Evolutionary conservation across 2,113 vertebrate genomes (phyloP).

Genomic region (Agapornis roseicollis): DNA sequence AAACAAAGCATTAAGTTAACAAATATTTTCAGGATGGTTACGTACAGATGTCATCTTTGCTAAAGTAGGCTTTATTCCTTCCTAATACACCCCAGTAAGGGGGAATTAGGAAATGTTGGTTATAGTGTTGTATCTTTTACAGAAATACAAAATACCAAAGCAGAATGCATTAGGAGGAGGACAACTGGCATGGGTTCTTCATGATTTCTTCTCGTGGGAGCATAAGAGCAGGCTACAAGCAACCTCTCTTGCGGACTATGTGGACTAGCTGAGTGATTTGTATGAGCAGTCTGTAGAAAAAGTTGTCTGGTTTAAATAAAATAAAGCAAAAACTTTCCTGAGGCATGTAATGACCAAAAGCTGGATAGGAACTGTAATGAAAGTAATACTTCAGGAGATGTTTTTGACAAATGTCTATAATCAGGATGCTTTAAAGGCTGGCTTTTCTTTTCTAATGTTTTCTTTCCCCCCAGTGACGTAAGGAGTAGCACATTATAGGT

Average conservation of each 20-base stretch:
- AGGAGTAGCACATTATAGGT: background rate
- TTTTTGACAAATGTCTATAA: background rate
- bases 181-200: background rate
- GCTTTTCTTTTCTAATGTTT: background rate
- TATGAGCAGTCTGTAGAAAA: background rate
- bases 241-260: background rate
- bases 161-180: background rate
- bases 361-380: background rate
- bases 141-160: background rate
- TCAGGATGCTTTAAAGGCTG: background rate
- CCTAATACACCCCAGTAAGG: background rate
- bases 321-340: background rate
- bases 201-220: constrained; percentile 18
- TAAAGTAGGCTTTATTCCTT: background rate
- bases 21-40: constrained; percentile 23
- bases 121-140: background rate
- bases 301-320: background rate
- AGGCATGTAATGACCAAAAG: background rate
- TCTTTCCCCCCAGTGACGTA: background rate
- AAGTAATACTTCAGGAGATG: background rate
- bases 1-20: constrained; percentile 53
- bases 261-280: background rate
- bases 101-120: background rate
- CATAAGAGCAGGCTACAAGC: constrained; percentile 3
- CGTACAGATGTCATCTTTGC: background rate